Percentiles rank a stretch among this genome's conserved stretches.
phyloP scores from a whole-genome alignment of 2,888 invertebrate genomes.

The Dynastes hyllus region DNA sequence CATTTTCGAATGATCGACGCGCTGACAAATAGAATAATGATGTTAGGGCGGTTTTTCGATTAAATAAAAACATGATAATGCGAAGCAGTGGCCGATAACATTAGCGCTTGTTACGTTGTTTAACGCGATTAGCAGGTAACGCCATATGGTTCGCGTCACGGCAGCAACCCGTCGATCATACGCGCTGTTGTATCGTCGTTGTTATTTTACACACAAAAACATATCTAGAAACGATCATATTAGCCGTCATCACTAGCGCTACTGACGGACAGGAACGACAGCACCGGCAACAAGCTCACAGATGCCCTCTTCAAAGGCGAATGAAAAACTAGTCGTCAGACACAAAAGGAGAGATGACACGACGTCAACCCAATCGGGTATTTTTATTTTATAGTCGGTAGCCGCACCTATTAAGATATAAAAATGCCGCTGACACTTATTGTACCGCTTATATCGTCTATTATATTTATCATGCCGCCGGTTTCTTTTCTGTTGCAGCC shows the following conservation, averaged over 20 bases:
- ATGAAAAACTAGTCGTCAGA: constrained; percentile 38
- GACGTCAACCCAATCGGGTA: constrained; percentile 39
- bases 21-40: constrained; percentile 54
- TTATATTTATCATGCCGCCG: constrained; percentile 24
- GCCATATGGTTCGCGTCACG: constrained; percentile 36
- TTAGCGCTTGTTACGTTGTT: constrained; percentile 32
- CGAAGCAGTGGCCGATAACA: constrained; percentile 22
- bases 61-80: constrained; percentile 55
- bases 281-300: constrained; percentile 15
- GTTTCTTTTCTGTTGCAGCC: constrained; percentile 17
- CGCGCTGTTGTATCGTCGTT: constrained; percentile 12
- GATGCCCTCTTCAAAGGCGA: constrained; percentile 28
- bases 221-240: constrained; percentile 25
- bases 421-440: constrained; percentile 41
- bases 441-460: constrained; percentile 33
- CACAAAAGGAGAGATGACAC: constrained; percentile 45
- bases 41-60: constrained; percentile 53
- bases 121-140: constrained; percentile 46
- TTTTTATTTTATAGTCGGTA: constrained; percentile 42
- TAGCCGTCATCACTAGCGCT: constrained; percentile 15
- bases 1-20: constrained; percentile 38
- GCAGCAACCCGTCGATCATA: constrained; percentile 23
- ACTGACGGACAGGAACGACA: constrained; percentile 16
- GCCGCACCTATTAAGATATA: constrained; percentile 43
- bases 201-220: constrained; percentile 19